A percentile compares a stretch with the other conserved stretches of the same genome.
Conservation (phyloP, 2,113 vertebrate species). For the Phasianus colchicus region DNA sequence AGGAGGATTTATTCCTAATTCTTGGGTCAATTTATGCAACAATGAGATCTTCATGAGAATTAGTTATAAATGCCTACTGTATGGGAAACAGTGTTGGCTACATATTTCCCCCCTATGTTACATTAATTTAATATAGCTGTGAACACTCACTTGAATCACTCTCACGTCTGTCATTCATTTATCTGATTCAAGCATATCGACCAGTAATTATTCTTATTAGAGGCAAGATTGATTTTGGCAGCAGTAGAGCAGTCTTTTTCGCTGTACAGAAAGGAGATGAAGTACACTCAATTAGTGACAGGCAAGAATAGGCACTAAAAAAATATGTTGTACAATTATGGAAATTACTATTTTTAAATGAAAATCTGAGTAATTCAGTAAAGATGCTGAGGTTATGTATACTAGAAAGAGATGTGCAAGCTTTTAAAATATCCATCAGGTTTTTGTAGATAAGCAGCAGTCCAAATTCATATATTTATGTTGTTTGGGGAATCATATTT, state of each 20-base stretch:
- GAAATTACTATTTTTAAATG: neutral
- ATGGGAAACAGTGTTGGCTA: slow-evolving; percentile 5
- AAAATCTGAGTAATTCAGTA: neutral
- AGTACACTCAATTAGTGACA: neutral
- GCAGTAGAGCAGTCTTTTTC: neutral
- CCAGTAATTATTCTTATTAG: slow-evolving; percentile 10
- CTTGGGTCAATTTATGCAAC: neutral
- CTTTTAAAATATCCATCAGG: neutral
- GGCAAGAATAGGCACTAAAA: neutral
- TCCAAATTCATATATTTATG: neutral
- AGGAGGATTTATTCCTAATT: neutral
- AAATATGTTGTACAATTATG: neutral
- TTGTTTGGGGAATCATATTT: neutral
- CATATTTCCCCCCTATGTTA: neutral
- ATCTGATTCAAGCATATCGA: neutral
- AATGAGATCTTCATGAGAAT: slow-evolving; percentile 12
- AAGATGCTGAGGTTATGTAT: neutral
- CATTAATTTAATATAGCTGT: slow-evolving; percentile 36
- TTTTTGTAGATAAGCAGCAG: neutral
- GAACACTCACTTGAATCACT: slow-evolving; percentile 5
- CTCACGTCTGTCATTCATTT: slow-evolving; percentile 16
- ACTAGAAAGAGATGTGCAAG: neutral
- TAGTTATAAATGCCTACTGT: slow-evolving; percentile 22
- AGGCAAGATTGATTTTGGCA: slow-evolving; percentile 47
- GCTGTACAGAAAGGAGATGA: neutral